Percentiles rank a stretch among this genome's conserved stretches.
These are phyloP conservation scores for Leptopilina boulardi DNA, from an alignment of 1,140 invertebrate species.

Conservation along the genomic window DNA sequence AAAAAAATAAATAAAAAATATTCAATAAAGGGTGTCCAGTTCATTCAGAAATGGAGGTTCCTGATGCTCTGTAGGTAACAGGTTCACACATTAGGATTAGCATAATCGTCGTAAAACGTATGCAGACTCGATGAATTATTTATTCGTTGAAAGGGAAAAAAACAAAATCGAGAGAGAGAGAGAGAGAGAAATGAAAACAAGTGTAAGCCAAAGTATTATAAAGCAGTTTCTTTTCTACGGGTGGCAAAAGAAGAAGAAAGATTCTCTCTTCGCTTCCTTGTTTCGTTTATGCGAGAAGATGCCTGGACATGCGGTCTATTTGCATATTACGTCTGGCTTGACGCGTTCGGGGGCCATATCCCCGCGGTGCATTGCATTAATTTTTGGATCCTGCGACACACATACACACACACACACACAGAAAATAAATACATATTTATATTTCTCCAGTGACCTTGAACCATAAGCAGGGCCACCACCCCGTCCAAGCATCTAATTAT, in stretches of 20 bases:
- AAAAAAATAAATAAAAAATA: no score
- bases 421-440: no score
- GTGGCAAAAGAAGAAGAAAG: slow-evolving; percentile 48
- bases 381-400: slow-evolving; percentile 60
- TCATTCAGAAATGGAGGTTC: slow-evolving; percentile 55
- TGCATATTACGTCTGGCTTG: slow-evolving; percentile 65
- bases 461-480: slow-evolving; percentile 46
- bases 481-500: slow-evolving; percentile 61
- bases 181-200: slow-evolving; percentile 43
- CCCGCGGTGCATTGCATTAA: slow-evolving; percentile 68
- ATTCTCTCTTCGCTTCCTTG: slow-evolving; percentile 58
- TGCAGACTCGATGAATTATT: slow-evolving; percentile 70
- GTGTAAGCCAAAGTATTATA: slow-evolving; percentile 34
- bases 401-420: slow-evolving; percentile 24
- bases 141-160: slow-evolving; percentile 63
- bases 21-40: slow-evolving; percentile 25
- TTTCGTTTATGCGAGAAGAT: slow-evolving; percentile 52
- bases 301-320: slow-evolving; percentile 54
- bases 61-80: slow-evolving; percentile 61
- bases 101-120: slow-evolving; percentile 72
- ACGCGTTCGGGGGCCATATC: slow-evolving; percentile 45
- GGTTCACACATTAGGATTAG: slow-evolving; percentile 65
- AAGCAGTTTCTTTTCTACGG: background rate
- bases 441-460: slow-evolving; percentile 55
- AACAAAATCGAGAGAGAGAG: slow-evolving; percentile 50